phyloP scores from a whole-genome alignment of 2,797 vertebrate species.

The Hippoglossus hippoglossus region DNA sequence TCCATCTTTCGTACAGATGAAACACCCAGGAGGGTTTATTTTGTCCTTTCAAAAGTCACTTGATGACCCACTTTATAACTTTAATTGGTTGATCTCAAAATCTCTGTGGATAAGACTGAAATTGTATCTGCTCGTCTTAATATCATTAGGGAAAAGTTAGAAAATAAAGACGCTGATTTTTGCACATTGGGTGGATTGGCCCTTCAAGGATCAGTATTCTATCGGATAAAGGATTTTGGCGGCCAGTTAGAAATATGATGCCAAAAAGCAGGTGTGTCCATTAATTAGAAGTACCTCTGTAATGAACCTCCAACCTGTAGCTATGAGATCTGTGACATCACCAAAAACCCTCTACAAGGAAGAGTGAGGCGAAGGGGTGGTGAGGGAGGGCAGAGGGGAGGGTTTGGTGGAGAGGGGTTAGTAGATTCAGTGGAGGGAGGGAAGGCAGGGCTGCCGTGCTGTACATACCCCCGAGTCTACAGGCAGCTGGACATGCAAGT shows the following conservation, averaged over 20 bases:
- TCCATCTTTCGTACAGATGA: slow-evolving; percentile 30
- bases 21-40: slow-evolving; percentile 12
- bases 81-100: slow-evolving; percentile 27
- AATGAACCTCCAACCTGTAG: slow-evolving; percentile 28
- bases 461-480: slow-evolving; percentile 98
- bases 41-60: slow-evolving; percentile 22
- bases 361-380: slow-evolving; percentile 7
- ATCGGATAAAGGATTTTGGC: slow-evolving; percentile 5
- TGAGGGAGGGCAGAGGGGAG: slow-evolving; percentile 26
- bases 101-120: not conserved
- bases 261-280: not conserved
- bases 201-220: slow-evolving; percentile 9
- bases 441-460: slow-evolving; percentile 68
- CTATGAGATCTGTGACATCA: slow-evolving; percentile 36
- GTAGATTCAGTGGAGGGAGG: slow-evolving; percentile 32
- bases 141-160: too few relatives aligned
- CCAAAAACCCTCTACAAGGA: slow-evolving; percentile 28
- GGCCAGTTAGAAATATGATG: slow-evolving; percentile 3
- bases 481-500: slow-evolving; percentile 95
- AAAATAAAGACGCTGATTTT: not conserved
- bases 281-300: not conserved
- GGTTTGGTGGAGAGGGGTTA: slow-evolving; percentile 10
- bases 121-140: not conserved
- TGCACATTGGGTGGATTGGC: not conserved
- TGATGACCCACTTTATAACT: slow-evolving; percentile 29